Conservation (phyloP, 2,797 vertebrate genomes). For the Oophaga sylvatica region DNA sequence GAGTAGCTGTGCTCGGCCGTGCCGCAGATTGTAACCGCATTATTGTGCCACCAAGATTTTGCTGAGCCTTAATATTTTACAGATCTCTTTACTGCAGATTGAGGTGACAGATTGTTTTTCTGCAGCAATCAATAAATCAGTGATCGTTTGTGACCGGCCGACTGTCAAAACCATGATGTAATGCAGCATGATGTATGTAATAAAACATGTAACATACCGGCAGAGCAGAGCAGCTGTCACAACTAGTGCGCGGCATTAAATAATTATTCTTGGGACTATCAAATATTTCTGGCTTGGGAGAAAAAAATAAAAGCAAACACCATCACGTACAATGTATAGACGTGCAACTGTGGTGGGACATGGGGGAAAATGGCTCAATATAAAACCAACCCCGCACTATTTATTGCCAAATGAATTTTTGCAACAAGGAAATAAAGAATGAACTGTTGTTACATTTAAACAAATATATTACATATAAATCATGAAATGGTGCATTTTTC, state of each 20-base stretch:
- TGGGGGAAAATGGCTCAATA: neutral
- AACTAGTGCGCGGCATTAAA: neutral
- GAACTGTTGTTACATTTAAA: neutral
- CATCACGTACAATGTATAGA: neutral
- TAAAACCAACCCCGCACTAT: too few relatives aligned
- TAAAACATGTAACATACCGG: slow-evolving; percentile 29
- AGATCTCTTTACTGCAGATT: neutral
- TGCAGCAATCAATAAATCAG: slow-evolving; percentile 25
- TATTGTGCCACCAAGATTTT: slow-evolving; percentile 9
- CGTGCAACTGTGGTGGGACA: neutral
- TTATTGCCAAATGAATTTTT: too few relatives aligned
- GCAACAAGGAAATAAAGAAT: neutral
- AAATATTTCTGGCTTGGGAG: neutral
- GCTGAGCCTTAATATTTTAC: neutral
- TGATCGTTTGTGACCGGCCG: slow-evolving; percentile 9
- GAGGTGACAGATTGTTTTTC: slow-evolving; percentile 15
- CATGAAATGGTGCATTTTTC: too few relatives aligned
- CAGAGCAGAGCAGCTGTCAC: neutral
- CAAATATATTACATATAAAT: too few relatives aligned
- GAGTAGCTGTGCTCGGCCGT: neutral
- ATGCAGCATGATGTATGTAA: slow-evolving; percentile 33
- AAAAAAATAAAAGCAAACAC: neutral
- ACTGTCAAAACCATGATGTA: slow-evolving; percentile 20
- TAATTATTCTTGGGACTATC: neutral
- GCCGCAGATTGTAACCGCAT: slow-evolving; percentile 9